Evolutionary conservation across 2,888 invertebrate genomes (phyloP), one percentile per base, ranked within the genome.

Genomic region (Frankliniella intonsa): DNA sequence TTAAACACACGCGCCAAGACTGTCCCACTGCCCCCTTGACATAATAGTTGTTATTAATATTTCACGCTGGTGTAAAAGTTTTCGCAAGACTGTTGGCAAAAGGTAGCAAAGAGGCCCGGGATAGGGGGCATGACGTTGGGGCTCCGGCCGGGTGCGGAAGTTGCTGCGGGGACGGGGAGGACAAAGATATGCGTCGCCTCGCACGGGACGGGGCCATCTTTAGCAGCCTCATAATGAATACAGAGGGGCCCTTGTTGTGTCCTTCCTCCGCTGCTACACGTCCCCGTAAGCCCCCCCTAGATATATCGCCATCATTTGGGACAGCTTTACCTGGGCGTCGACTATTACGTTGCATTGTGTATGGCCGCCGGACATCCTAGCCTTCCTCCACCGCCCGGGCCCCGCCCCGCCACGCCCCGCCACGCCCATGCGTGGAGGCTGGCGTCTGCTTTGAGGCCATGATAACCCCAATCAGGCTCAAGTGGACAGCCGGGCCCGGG

Each of bases 221-320:
- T 25, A 22, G 69, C n/a, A 22, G n/a, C 22, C 69, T 76, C 69
- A 76, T 76, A 76, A 76, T 76, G 69, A 76, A 76, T 76, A 76
- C 69, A 76, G 69, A 76, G 69, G 69, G 69, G 38, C 25, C 69
- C 69, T 76, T 22, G 69, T 22, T 25, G 25, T 76, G 69, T 25
- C 22, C 9, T 22, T 25, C 38, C 22, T 76, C 22, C 12, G 12
- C 22, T 22, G 69, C 69, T 22, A 76, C 69, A 76, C 69, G 69
- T 76, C 69, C 69, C 25, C 25, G 22, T 25, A 76, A 76, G 69
- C 69, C 69, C 25, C 19, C 25, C 25, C 69, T 22, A 76, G 69
- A 76, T 76, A 76, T 76, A 76, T 76, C 69, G 69, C 69, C 69
- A 22, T 76, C 69, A 76, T 76, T 76, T 76, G 25, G 69, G 69